These are phyloP conservation scores for Cydia splendana DNA, from an alignment of 1,140 invertebrate genomes.

Conservation along the genomic window DNA sequence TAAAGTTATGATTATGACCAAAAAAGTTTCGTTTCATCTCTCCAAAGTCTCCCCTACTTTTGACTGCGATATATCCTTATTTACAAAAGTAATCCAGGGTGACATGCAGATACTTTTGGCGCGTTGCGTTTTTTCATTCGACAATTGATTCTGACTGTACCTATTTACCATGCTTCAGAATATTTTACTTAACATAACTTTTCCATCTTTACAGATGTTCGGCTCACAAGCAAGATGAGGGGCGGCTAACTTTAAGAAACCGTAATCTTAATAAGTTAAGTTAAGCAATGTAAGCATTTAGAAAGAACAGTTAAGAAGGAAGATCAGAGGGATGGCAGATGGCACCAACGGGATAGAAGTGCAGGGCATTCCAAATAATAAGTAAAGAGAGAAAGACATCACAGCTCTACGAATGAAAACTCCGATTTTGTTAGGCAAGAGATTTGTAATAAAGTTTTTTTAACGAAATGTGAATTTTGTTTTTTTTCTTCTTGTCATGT, in stretches of 20 bases:
- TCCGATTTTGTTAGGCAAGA: conserved; percentile 61
- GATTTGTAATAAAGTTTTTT: conserved; percentile 63
- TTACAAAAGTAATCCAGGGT: too few relatives aligned
- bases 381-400: conserved; percentile 66
- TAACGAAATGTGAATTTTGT: conserved; percentile 9
- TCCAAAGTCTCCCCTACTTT: too few relatives aligned
- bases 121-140: too few relatives aligned
- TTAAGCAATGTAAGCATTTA: conserved; percentile 67
- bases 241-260: conserved; percentile 62
- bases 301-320: conserved; percentile 40
- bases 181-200: background rate
- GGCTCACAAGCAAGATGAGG: background rate
- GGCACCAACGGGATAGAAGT: conserved; percentile 31
- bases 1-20: too few relatives aligned
- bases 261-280: conserved; percentile 71
- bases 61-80: too few relatives aligned
- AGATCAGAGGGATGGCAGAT: conserved; percentile 14
- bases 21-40: too few relatives aligned
- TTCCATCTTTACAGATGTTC: conserved; percentile 28
- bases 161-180: too few relatives aligned
- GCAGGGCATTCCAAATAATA: conserved; percentile 72
- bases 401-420: conserved; percentile 41
- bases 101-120: too few relatives aligned
- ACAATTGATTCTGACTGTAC: too few relatives aligned
- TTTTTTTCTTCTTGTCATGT: conserved; percentile 6